These are phyloP conservation scores for Heterohyrax brucei DNA, from an alignment of 2,797 vertebrate species.

Conservation along the genomic window DNA sequence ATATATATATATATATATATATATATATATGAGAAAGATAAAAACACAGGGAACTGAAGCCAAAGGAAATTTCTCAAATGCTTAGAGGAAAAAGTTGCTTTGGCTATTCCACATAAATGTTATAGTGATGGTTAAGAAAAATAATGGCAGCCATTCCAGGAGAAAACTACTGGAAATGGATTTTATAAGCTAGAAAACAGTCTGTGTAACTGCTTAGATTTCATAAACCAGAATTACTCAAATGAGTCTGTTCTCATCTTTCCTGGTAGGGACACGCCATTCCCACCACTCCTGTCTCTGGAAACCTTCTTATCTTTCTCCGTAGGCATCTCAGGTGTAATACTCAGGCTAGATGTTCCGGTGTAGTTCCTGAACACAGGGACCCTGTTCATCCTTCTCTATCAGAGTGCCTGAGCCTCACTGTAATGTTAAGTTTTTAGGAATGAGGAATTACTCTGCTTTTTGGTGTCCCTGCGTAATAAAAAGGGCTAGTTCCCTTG, in stretches of 20 bases:
- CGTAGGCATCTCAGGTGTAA: neutral
- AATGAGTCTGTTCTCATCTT: neutral
- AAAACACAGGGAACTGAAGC: neutral
- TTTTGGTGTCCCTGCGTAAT: neutral
- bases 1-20: neutral
- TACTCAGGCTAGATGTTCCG: neutral
- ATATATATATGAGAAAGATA: neutral
- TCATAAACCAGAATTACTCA: neutral
- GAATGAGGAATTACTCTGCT: neutral
- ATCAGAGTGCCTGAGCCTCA: neutral
- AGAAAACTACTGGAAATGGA: neutral
- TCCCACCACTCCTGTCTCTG: neutral
- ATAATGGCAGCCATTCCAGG: neutral
- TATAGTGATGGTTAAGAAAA: slow-evolving; percentile 22
- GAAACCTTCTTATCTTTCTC: neutral
- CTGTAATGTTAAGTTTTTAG: neutral
- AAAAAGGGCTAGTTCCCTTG: neutral
- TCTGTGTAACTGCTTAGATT: neutral
- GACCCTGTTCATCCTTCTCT: neutral
- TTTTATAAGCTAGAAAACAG: slow-evolving; percentile 13
- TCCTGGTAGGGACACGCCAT: neutral
- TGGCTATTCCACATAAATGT: neutral
- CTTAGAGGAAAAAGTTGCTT: neutral
- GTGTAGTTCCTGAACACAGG: neutral
- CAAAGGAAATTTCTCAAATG: neutral